A percentile compares a stretch with the other conserved stretches of the same genome.
phyloP scores from a whole-genome alignment of 2,113 vertebrate genomes.

The Empidonax alnorum region DNA sequence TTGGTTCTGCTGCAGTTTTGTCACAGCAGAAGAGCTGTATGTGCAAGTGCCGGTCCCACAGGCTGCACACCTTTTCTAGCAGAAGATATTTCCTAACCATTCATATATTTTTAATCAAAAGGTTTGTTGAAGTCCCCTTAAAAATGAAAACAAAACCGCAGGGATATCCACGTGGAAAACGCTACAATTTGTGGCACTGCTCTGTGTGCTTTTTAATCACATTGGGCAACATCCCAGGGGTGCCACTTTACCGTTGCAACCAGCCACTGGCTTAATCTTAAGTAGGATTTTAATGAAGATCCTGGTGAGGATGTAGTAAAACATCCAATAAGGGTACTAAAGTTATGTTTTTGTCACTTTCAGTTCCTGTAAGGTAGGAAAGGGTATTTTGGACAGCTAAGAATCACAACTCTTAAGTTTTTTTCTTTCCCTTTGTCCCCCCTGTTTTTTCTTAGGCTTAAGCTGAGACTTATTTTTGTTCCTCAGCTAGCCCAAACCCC shows the following conservation, averaged over 20 bases:
- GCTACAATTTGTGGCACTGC: neutral
- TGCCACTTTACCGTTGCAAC: neutral
- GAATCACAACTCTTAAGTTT: neutral
- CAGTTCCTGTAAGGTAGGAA: neutral
- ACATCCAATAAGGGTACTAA: neutral
- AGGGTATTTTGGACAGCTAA: neutral
- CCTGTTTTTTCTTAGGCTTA: neutral
- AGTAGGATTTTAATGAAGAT: slow-evolving; percentile 40
- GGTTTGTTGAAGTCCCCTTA: neutral
- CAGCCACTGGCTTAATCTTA: neutral
- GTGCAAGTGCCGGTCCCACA: fast-evolving
- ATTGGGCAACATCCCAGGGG: neutral
- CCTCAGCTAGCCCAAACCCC: neutral
- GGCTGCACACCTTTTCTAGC: neutral
- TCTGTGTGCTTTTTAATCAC: neutral
- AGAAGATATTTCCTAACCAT: neutral
- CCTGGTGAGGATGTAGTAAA: neutral
- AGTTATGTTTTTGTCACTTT: neutral
- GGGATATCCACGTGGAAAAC: neutral
- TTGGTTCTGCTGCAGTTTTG: neutral
- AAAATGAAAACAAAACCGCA: neutral
- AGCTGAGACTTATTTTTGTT: neutral
- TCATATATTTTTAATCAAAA: neutral
- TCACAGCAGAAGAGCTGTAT: neutral
- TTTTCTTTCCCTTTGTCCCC: neutral